Base-by-base conservation (phyloP, 1,140 invertebrate genomes). In the Leucophenga varia region DNA sequence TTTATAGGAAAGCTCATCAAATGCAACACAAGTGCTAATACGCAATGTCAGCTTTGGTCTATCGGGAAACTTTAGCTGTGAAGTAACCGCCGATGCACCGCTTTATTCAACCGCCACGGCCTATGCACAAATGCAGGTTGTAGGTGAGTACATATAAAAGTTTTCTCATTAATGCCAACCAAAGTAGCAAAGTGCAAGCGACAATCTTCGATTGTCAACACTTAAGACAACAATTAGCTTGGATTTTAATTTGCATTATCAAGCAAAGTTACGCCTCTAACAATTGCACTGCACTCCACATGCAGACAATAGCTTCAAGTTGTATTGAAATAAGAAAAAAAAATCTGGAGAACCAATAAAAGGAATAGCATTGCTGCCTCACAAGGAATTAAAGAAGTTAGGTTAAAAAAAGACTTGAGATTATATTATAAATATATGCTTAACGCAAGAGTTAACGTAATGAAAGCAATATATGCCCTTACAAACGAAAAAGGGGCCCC, bases 31-130 rank as follows among this genome's bases (percentile, higher is more conserved):
- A 76, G 87, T 92, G 30, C 79, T 85, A 14, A 79, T 93, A 36
- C 78, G 79, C 43, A 80, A 86, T 46, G 83, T 91, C 47, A 84
- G 84, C 46, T 85, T 90, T 46, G 80, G 80, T 25, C 77, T 90
- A 20, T 84, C 86, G 20, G 90, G 89, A n/a, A 87, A 86, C 74
- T 90, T 90, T 77, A 88, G 84, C 65, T 93, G 90, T 68, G 90
- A 93, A 79, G 88, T 92, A 32, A 90, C 89, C 1, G 87, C 87
- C 5, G 90, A 91, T 61, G 81, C 83, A 3, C 87, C 87, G 5
- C 82, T 83, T 19, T 91, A 90, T 59, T 81, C 82, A 14, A 90
- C 88, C 1, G 79, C 81, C 54, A 78, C 80, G 12, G 84, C 80
- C 35, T 78, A 79, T 40, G 82, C 82, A 55, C 79, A 82, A 50